phyloP scores from a whole-genome alignment of 1,140 invertebrate genomes.

The Pseudomyrmex concolor region DNA sequence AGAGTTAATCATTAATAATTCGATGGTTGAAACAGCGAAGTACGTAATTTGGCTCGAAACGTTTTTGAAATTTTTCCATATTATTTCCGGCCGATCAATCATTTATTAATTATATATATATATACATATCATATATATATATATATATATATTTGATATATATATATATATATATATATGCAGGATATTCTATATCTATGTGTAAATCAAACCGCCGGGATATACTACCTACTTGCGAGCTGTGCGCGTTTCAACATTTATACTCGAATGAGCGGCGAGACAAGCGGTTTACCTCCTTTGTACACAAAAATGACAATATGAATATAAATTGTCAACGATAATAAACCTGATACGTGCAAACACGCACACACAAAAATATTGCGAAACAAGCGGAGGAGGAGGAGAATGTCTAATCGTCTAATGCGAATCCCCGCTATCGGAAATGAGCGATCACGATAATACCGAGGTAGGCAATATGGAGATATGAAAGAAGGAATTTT shows the following conservation, averaged over 20 bases:
- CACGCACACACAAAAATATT: background rate
- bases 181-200: background rate
- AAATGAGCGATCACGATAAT: conserved; percentile 47
- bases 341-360: background rate
- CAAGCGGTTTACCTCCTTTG: conserved; percentile 8
- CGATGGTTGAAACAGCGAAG: background rate
- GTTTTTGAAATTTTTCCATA: conserved; percentile 33
- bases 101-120: conserved; percentile 33
- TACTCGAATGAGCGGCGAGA: background rate
- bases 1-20: conserved; percentile 27
- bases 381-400: conserved; percentile 1
- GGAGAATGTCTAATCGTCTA: conserved; percentile 27
- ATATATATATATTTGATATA: too few relatives aligned
- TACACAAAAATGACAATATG: background rate
- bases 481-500: conserved; percentile 1
- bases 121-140: too few relatives aligned
- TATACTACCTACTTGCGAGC: background rate
- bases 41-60: background rate
- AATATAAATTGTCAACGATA: conserved; percentile 17
- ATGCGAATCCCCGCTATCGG: conserved; percentile 36
- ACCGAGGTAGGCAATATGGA: conserved; percentile 20
- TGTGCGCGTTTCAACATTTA: conserved; percentile 1
- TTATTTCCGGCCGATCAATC: conserved; percentile 40
- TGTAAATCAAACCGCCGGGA: background rate
- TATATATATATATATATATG: background rate